These are phyloP conservation scores for Aldabrachelys gigantea DNA, from an alignment of 2,113 vertebrate genomes.

Conservation along the genomic window DNA sequence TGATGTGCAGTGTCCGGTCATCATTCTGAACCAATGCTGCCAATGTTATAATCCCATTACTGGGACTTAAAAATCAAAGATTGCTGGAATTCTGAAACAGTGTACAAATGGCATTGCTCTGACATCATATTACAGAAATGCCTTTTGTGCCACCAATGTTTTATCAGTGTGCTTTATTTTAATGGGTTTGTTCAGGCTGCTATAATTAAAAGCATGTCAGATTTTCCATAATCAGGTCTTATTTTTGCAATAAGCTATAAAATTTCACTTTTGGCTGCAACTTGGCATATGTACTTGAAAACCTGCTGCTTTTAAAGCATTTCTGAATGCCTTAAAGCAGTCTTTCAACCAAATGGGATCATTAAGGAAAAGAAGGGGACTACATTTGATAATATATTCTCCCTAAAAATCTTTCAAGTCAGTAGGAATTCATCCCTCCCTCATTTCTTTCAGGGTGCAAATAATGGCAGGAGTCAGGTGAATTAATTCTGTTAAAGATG, in stretches of 20 bases:
- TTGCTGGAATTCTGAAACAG: not conserved
- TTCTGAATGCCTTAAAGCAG: conserved; percentile 55
- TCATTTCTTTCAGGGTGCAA: conserved; percentile 10
- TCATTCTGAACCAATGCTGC: not conserved
- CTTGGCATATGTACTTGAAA: not conserved
- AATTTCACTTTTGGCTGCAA: conserved; percentile 50
- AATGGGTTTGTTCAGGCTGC: conserved; percentile 15
- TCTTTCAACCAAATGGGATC: conserved; percentile 53
- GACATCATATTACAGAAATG: not conserved
- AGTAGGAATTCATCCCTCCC: not conserved
- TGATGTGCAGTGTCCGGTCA: not conserved
- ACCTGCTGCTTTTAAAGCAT: conserved; percentile 54
- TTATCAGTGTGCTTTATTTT: conserved; percentile 40
- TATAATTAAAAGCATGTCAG: conserved; percentile 39
- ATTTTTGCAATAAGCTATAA: conserved; percentile 2
- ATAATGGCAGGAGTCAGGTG: not conserved
- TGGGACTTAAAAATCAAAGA: conserved; percentile 27
- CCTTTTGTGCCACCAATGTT: not conserved
- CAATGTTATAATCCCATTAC: not conserved
- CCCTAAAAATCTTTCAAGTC: conserved; percentile 44
- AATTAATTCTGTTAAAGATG: not conserved
- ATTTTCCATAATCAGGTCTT: conserved; percentile 17
- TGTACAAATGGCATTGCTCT: not conserved
- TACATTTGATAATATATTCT: not conserved
- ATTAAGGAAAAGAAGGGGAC: conserved; percentile 35